A percentile compares a stretch with the other conserved stretches of the same genome.
Evolutionary conservation across 2,113 vertebrate species (phyloP).

Genomic region (Sander lucioperca): DNA sequence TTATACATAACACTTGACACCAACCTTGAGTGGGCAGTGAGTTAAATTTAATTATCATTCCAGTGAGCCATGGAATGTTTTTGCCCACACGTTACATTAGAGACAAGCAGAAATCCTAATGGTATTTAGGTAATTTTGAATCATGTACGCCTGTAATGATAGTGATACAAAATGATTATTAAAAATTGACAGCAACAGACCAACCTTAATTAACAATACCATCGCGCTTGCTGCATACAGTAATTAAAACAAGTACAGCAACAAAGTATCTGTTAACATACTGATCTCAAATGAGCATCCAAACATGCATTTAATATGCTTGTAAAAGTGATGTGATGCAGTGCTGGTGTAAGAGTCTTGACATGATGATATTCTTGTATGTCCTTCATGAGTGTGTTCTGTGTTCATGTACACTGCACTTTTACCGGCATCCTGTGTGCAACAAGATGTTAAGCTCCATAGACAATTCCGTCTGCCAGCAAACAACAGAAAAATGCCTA

Average conservation of each 20-base stretch:
- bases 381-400: not conserved
- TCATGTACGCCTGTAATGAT: constrained; percentile 6
- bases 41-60: constrained; percentile 64
- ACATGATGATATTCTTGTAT: not conserved
- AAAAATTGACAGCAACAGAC: constrained; percentile 1
- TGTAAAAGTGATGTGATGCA: not conserved
- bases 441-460: too few relatives aligned
- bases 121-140: constrained; percentile 31
- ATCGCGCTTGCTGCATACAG: too few relatives aligned
- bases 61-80: constrained; percentile 21
- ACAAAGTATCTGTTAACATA: not conserved
- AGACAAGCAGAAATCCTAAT: constrained; percentile 34
- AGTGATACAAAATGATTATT: constrained; percentile 28
- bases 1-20: constrained; percentile 66
- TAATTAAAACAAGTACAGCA: not conserved
- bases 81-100: constrained; percentile 22
- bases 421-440: too few relatives aligned
- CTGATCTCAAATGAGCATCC: not conserved
- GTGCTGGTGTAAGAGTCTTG: not conserved
- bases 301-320: not conserved
- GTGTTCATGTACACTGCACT: not conserved
- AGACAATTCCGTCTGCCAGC: too few relatives aligned
- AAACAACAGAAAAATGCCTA: too few relatives aligned
- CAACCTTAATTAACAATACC: too few relatives aligned
- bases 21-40: constrained; percentile 40